Evolutionary conservation across 2,888 invertebrate species (phyloP).

Genomic region (Cataglyphis cursor): DNA sequence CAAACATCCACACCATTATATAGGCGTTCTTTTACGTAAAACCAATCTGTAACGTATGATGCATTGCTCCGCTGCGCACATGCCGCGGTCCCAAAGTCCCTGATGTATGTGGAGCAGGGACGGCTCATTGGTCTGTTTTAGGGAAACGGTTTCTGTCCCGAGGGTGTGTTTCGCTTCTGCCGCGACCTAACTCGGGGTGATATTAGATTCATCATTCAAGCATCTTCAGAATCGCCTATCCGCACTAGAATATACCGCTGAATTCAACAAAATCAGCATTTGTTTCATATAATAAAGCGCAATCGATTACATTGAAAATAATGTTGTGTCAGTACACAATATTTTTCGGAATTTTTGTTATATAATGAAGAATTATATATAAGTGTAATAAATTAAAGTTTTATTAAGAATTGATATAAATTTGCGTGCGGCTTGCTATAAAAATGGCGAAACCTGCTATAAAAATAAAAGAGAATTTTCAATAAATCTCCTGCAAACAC

Average conservation of each 20-base stretch:
- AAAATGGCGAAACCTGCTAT: neutral
- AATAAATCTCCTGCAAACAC: conserved; percentile 43
- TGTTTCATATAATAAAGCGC: neutral
- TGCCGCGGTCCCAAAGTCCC: conserved; percentile 61
- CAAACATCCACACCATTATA: conserved; percentile 71
- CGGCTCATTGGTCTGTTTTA: conserved; percentile 78
- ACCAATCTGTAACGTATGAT: conserved; percentile 76
- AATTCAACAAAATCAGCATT: conserved; percentile 40
- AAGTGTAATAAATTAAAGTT: neutral
- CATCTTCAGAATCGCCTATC: conserved; percentile 70
- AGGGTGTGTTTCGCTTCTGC: conserved; percentile 77
- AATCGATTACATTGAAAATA: conserved; percentile 8
- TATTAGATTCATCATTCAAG: conserved; percentile 80
- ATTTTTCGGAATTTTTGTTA: neutral
- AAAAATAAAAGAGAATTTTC: conserved; percentile 36
- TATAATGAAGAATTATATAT: neutral
- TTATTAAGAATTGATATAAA: neutral
- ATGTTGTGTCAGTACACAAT: neutral
- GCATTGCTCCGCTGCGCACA: conserved; percentile 66
- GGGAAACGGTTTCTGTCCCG: conserved; percentile 77
- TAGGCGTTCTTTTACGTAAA: conserved; percentile 70
- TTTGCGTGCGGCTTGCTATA: neutral
- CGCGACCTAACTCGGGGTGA: conserved; percentile 69
- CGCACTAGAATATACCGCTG: conserved; percentile 21
- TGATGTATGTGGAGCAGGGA: conserved; percentile 69